Evolutionary conservation across 1,140 invertebrate genomes (phyloP), one percentile per base, ranked within the genome.

Genomic region (Hesperophylax magnus): DNA sequence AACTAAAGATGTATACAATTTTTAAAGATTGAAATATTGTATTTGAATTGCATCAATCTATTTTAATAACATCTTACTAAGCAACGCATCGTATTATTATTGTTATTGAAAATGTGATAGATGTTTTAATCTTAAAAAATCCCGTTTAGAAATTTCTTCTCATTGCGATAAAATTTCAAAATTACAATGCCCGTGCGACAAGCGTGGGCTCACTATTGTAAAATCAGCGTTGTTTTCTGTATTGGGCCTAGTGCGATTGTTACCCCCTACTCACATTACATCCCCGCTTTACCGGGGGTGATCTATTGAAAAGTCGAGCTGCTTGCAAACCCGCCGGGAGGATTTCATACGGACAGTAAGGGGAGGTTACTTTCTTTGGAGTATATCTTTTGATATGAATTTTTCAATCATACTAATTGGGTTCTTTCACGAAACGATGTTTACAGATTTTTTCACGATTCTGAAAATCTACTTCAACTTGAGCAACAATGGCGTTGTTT

Each of bases 221-320:
- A 24, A 20, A 24, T 18, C 58, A 15, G 58, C 17, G 58, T 61
- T 61, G 58, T 61, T 61, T 61, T 61, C n/a, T 61, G 18, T 61
- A 61, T 61, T 24, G 58, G 18, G 58, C 58, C 58, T n/a, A 22
- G 18, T 61, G 58, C 58, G 24, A 61, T 8, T 61, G 58, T 61
- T 61, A 61, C 58, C 58, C 58, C 58, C 56, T n/a, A n/a, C n/a
- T 18, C 56, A 58, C 56, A 58, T 22, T 58, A 22, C 17, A 18
- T 8, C 56, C 56, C 56, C 56, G 27, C 65, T 18, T 69, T 69
- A 69, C 65, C 65, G 65, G 27, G 65, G 34, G 65, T 31, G 65
- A 69, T 69, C 65, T 69, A 69, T 69, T 69, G 65, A 69, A 27
- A 67, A 69, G 65, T 27, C 65, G 34, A 69, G 27, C 65, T 69